Evolutionary conservation across 2,797 vertebrate species (phyloP).

Genomic region (Mus minutoides): DNA sequence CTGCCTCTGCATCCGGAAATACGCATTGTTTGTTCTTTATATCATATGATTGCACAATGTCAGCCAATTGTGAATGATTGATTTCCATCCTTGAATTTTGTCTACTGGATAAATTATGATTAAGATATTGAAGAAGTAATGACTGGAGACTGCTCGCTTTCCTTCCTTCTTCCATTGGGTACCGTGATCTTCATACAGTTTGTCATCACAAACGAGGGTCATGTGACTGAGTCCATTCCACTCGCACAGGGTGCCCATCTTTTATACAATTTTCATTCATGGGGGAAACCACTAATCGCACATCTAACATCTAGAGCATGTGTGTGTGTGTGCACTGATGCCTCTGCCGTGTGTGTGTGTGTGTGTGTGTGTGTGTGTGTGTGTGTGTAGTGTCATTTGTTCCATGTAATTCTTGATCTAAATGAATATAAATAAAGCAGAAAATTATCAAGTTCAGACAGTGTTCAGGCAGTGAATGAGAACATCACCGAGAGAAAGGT

Average conservation of each 20-base stretch:
- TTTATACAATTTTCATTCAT: neutral
- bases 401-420: conserved; percentile 22
- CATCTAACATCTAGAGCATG: neutral
- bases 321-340: neutral
- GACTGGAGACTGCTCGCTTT: neutral
- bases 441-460: conserved; percentile 45
- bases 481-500: neutral
- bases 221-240: neutral
- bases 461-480: neutral
- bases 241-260: neutral
- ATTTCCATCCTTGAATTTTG: conserved; percentile 3
- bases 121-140: neutral
- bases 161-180: neutral
- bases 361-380: neutral
- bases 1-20: neutral
- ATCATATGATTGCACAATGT: neutral
- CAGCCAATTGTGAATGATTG: neutral
- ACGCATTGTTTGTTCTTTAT: neutral
- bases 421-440: conserved; percentile 1
- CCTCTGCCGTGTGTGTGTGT: neutral
- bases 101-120: conserved; percentile 27
- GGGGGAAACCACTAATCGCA: neutral
- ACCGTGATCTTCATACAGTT: neutral
- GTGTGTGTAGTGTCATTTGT: neutral
- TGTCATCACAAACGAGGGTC: neutral